Evolutionary conservation across 2,888 invertebrate species (phyloP), one percentile per base, ranked within the genome.

Genomic region (Bhutanitis thaidina): DNA sequence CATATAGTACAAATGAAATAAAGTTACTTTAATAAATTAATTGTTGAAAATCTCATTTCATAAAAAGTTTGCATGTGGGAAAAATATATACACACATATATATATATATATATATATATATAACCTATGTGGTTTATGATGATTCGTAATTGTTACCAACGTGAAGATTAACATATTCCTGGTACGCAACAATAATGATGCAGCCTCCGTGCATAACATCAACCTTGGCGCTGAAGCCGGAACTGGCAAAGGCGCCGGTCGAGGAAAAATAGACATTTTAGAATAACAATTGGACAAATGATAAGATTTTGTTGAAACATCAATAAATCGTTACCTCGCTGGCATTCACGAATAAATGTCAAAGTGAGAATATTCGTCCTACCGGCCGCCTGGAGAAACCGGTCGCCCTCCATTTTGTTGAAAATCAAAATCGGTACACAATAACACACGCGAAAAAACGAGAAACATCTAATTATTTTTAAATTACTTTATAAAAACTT

Each of bases 201-300:
- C 38, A 38, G 10, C 38, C 12, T 10, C 3, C 14, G 20, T 38
- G 37, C 16, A 40, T 9, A 36, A 32, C 7, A 8, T 43, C 46
- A 49, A 32, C 43, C 49, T 49, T 43, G 49, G 16, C 20, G 4
- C 14, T 20, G 36, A 12, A 49, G 25, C 32, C 49, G 49, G 49
- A 49, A 44, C 27, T 4, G 25, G 16, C 12, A 7, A 34, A 12
- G 12, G 12, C 20, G 43, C 25, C 20, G 20, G 30, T 29, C 12
- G 30, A 44, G 49, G 37, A 37, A 34, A 29, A 43, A 38, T 10
- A 43, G 10, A 43, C n/a, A 38, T 43, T 44, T 34, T 34, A 9
- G 34, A 47, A 25, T 32, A 27, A 36, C 8, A 32, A 29, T 29
- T 43, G 20, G 36, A 12, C 1, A 14, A 49, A 43, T 38, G 16